Evolutionary conservation across 1,140 invertebrate species (phyloP).

Genomic region (Lepidostoma basale): DNA sequence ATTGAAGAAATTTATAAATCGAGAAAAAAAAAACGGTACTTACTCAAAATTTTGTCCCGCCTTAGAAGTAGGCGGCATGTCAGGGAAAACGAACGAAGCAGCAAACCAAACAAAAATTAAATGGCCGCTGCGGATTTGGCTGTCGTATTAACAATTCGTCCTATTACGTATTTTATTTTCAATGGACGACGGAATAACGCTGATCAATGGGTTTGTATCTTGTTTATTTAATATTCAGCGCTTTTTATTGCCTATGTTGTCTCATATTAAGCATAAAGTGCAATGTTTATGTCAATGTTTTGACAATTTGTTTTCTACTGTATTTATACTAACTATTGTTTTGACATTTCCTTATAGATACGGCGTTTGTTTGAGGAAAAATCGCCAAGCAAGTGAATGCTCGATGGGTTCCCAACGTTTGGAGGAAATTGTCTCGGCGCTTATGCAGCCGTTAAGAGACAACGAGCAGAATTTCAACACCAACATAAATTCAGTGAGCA

Average conservation of each 20-base stretch:
- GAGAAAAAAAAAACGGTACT: constrained; percentile 6
- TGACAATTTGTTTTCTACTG: background rate
- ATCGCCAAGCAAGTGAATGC: constrained; percentile 53
- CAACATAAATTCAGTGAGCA: constrained; percentile 55
- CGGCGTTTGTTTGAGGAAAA: constrained; percentile 39
- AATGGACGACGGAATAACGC: constrained; percentile 27
- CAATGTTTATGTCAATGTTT: constrained; percentile 2
- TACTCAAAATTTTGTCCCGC: constrained; percentile 14
- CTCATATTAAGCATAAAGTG: background rate
- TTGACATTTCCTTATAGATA: constrained; percentile 31
- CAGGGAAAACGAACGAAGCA: constrained; percentile 26
- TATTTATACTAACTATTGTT: background rate
- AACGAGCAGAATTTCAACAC: constrained; percentile 56
- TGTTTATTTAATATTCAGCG: background rate
- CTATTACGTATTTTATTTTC: constrained; percentile 24
- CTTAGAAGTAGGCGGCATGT: constrained; percentile 18
- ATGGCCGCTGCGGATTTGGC: constrained; percentile 33
- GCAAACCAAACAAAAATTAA: constrained; percentile 35
- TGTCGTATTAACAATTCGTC: constrained; percentile 21
- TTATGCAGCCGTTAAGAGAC: constrained; percentile 58
- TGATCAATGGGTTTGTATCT: constrained; percentile 19
- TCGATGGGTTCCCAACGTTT: constrained; percentile 58
- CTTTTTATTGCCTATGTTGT: background rate
- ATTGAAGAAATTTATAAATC: background rate
- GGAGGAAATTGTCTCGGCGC: constrained; percentile 57